phyloP scores from a whole-genome alignment of 2,113 vertebrate genomes.

The Centropus unirufus region DNA sequence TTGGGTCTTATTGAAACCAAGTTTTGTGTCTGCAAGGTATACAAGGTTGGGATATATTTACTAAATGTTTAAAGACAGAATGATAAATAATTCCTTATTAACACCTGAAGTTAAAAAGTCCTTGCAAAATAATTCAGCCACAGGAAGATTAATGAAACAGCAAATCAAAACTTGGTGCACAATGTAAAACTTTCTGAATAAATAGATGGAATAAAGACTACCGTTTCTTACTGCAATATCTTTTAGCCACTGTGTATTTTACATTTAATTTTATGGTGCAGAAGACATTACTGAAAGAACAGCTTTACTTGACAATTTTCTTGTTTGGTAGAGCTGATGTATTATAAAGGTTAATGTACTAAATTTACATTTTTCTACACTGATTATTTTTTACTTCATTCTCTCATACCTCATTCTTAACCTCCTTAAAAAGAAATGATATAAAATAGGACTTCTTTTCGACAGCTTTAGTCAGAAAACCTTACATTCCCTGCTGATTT shows the following conservation, averaged over 20 bases:
- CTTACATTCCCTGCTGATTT: conserved; percentile 24
- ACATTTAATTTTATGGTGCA: background rate
- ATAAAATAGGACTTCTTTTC: conserved; percentile 24
- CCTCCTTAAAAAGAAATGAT: background rate
- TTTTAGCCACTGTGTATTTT: background rate
- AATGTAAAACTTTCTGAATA: background rate
- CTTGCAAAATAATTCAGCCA: background rate
- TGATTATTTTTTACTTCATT: conserved; percentile 27
- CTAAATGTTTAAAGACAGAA: background rate
- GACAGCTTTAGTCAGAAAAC: conserved; percentile 56
- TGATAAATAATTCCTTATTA: background rate
- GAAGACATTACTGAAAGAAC: conserved; percentile 6
- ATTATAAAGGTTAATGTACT: conserved; percentile 20
- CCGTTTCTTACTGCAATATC: background rate
- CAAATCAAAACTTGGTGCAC: background rate
- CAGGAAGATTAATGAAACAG: background rate
- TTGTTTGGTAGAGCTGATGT: conserved; percentile 36
- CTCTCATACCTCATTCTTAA: background rate
- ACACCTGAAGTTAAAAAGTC: background rate
- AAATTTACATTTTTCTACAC: conserved; percentile 20
- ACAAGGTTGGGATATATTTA: background rate
- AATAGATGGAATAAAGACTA: background rate
- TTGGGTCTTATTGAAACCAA: background rate
- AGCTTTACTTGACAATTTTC: background rate
- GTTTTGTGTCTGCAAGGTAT: background rate